phyloP scores from a whole-genome alignment of 35 echinoderm and acorn worm genomes.

The Patiria miniata region DNA sequence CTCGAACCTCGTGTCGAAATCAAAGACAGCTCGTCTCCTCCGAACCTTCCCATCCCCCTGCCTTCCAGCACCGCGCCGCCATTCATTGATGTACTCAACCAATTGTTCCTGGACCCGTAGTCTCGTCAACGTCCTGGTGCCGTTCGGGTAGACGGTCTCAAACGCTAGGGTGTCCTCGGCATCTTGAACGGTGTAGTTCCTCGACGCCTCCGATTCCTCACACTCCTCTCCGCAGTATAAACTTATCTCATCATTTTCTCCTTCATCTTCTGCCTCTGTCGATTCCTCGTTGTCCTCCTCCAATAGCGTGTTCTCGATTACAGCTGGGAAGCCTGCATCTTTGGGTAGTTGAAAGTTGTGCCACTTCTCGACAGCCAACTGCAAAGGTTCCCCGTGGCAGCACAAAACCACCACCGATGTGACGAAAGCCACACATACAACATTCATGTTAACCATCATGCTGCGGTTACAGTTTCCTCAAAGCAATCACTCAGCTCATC shows the following conservation, averaged over 20 bases:
- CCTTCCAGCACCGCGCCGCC: slow-evolving; percentile 32
- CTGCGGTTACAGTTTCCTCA: background rate
- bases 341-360: background rate
- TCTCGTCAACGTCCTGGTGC: slow-evolving; percentile 30
- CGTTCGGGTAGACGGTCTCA: slow-evolving; percentile 54
- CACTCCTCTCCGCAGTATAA: background rate
- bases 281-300: background rate
- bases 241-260: background rate
- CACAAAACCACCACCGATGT: background rate
- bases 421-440: background rate
- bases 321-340: background rate
- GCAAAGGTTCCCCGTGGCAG: background rate
- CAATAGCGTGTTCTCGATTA: background rate
- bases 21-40: slow-evolving; percentile 49
- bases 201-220: background rate
- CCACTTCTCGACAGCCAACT: background rate
- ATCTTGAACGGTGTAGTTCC: slow-evolving; percentile 44
- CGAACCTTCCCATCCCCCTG: slow-evolving; percentile 29
- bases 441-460: slow-evolving; percentile 8
- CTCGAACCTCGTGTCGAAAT: slow-evolving; percentile 68
- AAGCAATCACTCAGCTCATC: background rate
- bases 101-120: slow-evolving; percentile 47
- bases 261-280: background rate
- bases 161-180: slow-evolving; percentile 39
- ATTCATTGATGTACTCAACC: slow-evolving; percentile 73